These are phyloP conservation scores for Eunapius fragilis DNA, from an alignment of 37 sponge, comb jelly and placozoan genomes.

Conservation along the genomic window DNA sequence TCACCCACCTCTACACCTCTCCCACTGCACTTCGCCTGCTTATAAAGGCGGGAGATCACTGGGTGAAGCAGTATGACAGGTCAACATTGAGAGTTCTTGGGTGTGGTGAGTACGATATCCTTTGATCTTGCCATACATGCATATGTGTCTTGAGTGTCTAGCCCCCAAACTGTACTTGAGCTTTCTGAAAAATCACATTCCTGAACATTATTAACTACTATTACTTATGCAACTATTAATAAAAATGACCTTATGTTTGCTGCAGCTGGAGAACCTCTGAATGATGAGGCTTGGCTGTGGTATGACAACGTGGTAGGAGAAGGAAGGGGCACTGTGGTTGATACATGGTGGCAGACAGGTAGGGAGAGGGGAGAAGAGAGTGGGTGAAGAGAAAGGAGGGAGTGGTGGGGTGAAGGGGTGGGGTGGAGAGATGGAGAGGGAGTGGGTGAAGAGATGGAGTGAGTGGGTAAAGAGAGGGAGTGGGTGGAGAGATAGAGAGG, in stretches of 20 bases:
- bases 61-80: constrained; percentile 85
- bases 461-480: too few relatives aligned
- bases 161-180: too few relatives aligned
- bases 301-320: constrained; percentile 85
- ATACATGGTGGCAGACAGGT: constrained; percentile 99
- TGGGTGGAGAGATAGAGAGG: too few relatives aligned
- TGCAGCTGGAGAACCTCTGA: constrained; percentile 94
- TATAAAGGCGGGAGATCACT: constrained; percentile 80
- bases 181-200: too few relatives aligned
- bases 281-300: constrained; percentile 95
- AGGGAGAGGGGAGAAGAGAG: background rate
- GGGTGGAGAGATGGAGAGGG: background rate
- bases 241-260: too few relatives aligned
- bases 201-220: too few relatives aligned
- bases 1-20: constrained; percentile 92
- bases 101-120: constrained; percentile 79
- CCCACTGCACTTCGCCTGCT: constrained; percentile 95
- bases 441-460: too few relatives aligned
- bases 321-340: constrained; percentile 86
- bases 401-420: background rate
- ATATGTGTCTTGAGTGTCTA: too few relatives aligned
- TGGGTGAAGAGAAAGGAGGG: too few relatives aligned
- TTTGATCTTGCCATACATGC: too few relatives aligned
- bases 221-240: too few relatives aligned
- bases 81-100: constrained; percentile 86